phyloP scores from a whole-genome alignment of 1,140 invertebrate genomes.

The Oreohelix idahoensis region DNA sequence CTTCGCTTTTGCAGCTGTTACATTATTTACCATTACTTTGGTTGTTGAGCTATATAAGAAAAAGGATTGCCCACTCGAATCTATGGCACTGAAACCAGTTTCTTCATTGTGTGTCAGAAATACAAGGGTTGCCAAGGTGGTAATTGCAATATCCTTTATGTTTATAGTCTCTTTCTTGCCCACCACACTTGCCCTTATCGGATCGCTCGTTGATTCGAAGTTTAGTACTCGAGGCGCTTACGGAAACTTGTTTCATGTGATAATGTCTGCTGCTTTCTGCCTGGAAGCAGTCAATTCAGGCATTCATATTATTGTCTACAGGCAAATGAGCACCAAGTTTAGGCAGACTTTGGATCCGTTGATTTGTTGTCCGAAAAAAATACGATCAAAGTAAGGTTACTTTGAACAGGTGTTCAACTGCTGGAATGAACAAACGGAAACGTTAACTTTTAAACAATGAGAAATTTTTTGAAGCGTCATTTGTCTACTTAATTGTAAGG shows the following conservation, averaged over 20 bases:
- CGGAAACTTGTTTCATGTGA: not conserved
- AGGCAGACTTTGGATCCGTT: not conserved
- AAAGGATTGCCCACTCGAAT: not conserved
- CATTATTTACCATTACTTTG: not conserved
- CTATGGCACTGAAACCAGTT: not conserved
- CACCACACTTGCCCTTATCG: not conserved
- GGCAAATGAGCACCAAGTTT: conserved; percentile 4
- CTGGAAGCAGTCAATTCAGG: not conserved
- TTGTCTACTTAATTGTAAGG: no score
- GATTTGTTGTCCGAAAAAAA: not conserved
- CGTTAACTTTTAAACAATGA: no score
- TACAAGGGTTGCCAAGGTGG: not conserved
- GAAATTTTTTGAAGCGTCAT: no score
- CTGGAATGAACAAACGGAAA: no score
- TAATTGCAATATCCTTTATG: not conserved
- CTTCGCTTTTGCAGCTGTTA: not conserved
- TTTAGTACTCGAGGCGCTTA: not conserved
- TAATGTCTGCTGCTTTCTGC: not conserved
- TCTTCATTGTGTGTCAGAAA: not conserved
- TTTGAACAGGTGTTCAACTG: no score
- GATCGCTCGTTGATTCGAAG: not conserved
- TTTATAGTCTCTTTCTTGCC: conserved; percentile 2
- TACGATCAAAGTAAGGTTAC: no score
- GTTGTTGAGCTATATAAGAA: not conserved
- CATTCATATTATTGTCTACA: not conserved